Percentiles rank a stretch among this genome's conserved stretches.
Evolutionary conservation across 2,888 invertebrate genomes (phyloP).

Genomic region (Entomobrya multifasciata): DNA sequence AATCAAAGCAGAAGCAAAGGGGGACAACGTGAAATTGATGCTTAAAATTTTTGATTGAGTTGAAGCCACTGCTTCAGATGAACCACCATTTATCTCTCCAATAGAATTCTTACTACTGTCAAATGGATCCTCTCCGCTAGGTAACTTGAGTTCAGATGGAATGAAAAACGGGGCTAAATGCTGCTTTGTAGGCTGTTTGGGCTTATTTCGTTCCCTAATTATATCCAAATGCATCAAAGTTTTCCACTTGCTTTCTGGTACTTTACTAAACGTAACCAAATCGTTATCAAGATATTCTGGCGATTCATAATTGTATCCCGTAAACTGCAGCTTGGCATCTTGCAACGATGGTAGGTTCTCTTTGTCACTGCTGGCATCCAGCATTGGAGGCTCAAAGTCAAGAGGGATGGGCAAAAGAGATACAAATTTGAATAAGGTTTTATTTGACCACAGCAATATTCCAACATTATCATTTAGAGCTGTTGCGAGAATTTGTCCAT

Average conservation of each 20-base stretch:
- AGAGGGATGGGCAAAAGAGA: constrained; percentile 86
- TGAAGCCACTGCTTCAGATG: not conserved
- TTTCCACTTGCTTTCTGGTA: constrained; percentile 94
- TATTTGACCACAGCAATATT: constrained; percentile 96
- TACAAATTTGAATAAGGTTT: constrained; percentile 90
- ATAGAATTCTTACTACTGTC: not conserved
- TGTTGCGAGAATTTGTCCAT: constrained; percentile 94
- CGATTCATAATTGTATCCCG: constrained; percentile 84
- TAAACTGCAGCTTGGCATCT: constrained; percentile 16
- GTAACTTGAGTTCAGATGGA: constrained; percentile 50
- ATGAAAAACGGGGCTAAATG: constrained; percentile 96
- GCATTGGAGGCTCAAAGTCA: constrained; percentile 67
- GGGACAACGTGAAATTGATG: constrained; percentile 28
- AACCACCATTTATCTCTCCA: not conserved
- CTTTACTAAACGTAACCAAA: constrained; percentile 91
- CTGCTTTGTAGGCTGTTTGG: constrained; percentile 90
- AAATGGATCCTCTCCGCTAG: constrained; percentile 32
- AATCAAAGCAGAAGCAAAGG: constrained; percentile 47
- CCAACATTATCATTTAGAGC: constrained; percentile 94
- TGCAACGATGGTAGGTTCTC: constrained; percentile 43
- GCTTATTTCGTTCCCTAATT: constrained; percentile 92
- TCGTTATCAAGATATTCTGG: constrained; percentile 89
- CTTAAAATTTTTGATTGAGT: constrained; percentile 61
- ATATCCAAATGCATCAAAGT: constrained; percentile 92
- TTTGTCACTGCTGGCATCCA: not conserved